Percentiles rank a stretch among this genome's conserved stretches.
Evolutionary conservation across 1,140 invertebrate species (phyloP).

Genomic region (Saccostrea echinata): DNA sequence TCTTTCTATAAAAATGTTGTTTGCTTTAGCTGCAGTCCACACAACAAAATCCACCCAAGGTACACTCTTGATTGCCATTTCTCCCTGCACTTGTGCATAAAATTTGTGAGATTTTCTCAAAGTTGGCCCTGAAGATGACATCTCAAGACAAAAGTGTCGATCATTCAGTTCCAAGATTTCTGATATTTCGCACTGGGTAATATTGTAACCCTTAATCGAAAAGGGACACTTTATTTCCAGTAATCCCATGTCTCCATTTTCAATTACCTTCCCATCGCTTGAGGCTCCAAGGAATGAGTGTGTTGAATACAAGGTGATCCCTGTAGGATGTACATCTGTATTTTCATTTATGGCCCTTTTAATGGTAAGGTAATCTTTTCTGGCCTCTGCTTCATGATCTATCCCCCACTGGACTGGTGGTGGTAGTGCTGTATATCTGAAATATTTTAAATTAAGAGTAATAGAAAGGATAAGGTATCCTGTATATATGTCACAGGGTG

Average conservation of each 20-base stretch:
- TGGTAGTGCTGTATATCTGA: too few relatives aligned
- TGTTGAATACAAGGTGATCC: background rate
- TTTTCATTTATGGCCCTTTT: too few relatives aligned
- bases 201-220: background rate
- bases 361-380: too few relatives aligned
- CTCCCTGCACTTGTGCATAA: conserved; percentile 50
- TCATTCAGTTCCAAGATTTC: background rate
- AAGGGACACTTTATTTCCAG: conserved; percentile 23
- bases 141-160: conserved; percentile 14
- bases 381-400: too few relatives aligned
- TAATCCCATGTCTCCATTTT: background rate
- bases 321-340: background rate
- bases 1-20: conserved; percentile 51
- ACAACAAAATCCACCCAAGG: conserved; percentile 52
- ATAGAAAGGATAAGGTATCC: too few relatives aligned
- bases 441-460: too few relatives aligned
- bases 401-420: too few relatives aligned
- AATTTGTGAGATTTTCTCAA: conserved; percentile 39
- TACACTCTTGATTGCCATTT: conserved; percentile 47
- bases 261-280: background rate
- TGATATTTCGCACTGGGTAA: conserved; percentile 5
- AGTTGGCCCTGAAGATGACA: background rate
- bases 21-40: conserved; percentile 37
- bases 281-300: background rate
- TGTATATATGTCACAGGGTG: too few relatives aligned